Conservation (phyloP, 2,888 invertebrate genomes). For the Pristionchus entomophagus region DNA sequence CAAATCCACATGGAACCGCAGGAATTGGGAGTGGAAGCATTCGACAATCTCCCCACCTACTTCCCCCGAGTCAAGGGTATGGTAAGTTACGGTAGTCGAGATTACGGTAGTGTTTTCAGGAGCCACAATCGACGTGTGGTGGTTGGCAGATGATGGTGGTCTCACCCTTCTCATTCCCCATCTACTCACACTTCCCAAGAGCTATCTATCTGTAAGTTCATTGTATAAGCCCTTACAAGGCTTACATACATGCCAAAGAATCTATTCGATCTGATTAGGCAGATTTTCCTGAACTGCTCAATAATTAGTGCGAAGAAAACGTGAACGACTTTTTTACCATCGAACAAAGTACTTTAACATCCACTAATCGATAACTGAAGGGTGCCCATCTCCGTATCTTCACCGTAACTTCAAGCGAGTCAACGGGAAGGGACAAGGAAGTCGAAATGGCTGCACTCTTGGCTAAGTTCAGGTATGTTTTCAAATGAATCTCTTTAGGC, state of each 20-base stretch:
- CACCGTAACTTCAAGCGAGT: slow-evolving; percentile 46
- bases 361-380: neutral
- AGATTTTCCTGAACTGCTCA: no score
- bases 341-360: no score
- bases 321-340: no score
- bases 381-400: slow-evolving; percentile 54
- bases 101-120: neutral
- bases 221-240: no score
- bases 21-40: slow-evolving; percentile 23
- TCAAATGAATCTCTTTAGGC: no score
- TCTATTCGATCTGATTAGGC: no score
- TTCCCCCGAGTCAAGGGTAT: slow-evolving; percentile 8
- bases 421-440: slow-evolving; percentile 48
- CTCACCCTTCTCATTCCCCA: slow-evolving; percentile 54
- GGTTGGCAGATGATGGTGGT: slow-evolving; percentile 90
- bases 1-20: slow-evolving; percentile 4
- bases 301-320: no score
- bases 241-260: no score
- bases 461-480: slow-evolving; percentile 84
- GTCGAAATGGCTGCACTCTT: slow-evolving; percentile 88
- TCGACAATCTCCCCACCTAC: neutral
- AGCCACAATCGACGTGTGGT: slow-evolving; percentile 88
- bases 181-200: slow-evolving; percentile 49
- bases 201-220: slow-evolving; percentile 49
- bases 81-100: neutral